Percentiles rank a stretch among this genome's conserved stretches.
These are phyloP conservation scores for Potorous gilbertii DNA, from an alignment of 2,797 vertebrate genomes.

Conservation along the genomic window DNA sequence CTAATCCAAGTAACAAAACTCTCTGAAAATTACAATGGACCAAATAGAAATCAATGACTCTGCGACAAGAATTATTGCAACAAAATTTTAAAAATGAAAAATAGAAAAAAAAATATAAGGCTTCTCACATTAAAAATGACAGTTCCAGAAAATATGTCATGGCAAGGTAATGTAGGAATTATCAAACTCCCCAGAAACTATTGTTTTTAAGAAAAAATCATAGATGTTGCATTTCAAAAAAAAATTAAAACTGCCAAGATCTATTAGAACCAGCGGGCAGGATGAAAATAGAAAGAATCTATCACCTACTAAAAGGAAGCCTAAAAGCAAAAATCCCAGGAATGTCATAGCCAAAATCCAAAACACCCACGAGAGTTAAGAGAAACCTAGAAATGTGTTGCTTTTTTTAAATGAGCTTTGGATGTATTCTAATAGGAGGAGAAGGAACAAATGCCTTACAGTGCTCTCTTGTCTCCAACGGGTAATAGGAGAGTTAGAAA, in stretches of 20 bases:
- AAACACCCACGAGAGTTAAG: background rate
- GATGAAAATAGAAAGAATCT: background rate
- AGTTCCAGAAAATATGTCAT: background rate
- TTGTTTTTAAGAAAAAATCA: background rate
- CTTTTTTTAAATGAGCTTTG: background rate
- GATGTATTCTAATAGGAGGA: background rate
- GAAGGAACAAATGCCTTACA: background rate
- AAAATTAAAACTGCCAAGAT: background rate
- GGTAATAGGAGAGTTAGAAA: background rate
- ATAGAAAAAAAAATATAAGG: background rate
- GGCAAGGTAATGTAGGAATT: background rate
- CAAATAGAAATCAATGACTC: background rate
- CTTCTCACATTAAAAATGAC: background rate
- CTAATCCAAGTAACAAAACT: background rate
- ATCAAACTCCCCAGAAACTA: background rate
- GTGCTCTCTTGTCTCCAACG: background rate
- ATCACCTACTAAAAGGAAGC: background rate
- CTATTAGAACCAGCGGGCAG: background rate
- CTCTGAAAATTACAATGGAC: background rate
- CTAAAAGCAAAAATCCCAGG: background rate
- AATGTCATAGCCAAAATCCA: background rate
- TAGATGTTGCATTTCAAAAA: background rate
- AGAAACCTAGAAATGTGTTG: background rate
- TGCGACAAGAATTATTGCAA: background rate
- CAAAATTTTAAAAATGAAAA: background rate